These are phyloP conservation scores for Bubo scandiacus DNA, from an alignment of 2,113 vertebrate genomes.

Conservation along the genomic window DNA sequence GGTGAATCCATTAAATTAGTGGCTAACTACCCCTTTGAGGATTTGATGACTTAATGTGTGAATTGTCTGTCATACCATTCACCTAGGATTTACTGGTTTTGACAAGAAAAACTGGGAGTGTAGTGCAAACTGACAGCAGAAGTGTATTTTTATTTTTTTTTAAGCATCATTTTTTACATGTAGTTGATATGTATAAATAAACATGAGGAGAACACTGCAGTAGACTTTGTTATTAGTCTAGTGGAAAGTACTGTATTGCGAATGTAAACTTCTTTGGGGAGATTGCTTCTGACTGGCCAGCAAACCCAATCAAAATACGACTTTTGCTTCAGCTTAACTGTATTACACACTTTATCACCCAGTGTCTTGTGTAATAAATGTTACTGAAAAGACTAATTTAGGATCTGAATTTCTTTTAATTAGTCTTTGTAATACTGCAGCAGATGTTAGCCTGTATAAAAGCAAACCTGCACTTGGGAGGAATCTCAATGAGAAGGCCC, in stretches of 20 bases:
- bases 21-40: not conserved
- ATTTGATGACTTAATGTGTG: not conserved
- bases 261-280: not conserved
- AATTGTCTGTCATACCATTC: not conserved
- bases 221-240: not conserved
- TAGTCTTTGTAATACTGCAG: conserved; percentile 69
- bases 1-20: not conserved
- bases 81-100: conserved; percentile 6
- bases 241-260: not conserved
- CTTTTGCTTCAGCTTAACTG: conserved; percentile 55
- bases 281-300: not conserved
- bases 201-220: not conserved
- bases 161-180: not conserved
- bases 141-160: not conserved
- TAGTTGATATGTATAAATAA: conserved; percentile 4
- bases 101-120: not conserved
- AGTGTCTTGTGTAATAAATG: conserved; percentile 66
- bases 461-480: conserved; percentile 52
- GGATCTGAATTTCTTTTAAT: conserved; percentile 78
- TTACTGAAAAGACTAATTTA: conserved; percentile 76
- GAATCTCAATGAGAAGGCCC: conserved; percentile 73
- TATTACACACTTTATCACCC: conserved; percentile 65
- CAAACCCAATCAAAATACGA: conserved; percentile 41
- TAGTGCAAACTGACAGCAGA: not conserved
- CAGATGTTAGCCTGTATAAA: conserved; percentile 72